phyloP scores from a whole-genome alignment of 2,888 invertebrate species.

The Lymantria dispar region DNA sequence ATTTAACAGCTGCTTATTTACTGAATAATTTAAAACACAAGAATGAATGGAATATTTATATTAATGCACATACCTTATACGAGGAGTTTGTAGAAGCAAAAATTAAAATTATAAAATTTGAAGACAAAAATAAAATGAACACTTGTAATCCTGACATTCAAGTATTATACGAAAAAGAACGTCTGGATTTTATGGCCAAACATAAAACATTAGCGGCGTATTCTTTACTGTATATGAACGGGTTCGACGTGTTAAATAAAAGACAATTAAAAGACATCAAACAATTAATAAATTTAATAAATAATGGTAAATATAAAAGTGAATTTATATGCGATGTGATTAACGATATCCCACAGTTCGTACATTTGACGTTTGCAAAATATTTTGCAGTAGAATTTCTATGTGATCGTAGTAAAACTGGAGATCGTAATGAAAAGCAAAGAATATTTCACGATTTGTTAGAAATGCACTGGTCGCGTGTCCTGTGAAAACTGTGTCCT shows the following conservation, averaged over 20 bases:
- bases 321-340: conserved; percentile 2
- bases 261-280: neutral
- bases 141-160: conserved; percentile 10
- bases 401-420: neutral
- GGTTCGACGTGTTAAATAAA: neutral
- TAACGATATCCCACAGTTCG: neutral
- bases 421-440: no score
- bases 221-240: conserved; percentile 4
- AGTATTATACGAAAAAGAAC: conserved; percentile 15
- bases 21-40: conserved; percentile 5
- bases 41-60: neutral
- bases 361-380: conserved; percentile 6
- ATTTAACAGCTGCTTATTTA: conserved; percentile 16
- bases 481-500: no score
- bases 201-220: conserved; percentile 21
- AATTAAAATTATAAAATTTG: conserved; percentile 12
- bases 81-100: conserved; percentile 17
- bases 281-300: neutral
- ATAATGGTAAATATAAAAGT: neutral
- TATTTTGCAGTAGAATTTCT: conserved; percentile 6
- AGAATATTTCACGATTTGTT: no score
- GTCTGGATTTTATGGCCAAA: conserved; percentile 5
- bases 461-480: no score
- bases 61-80: conserved; percentile 12
- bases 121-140: conserved; percentile 18